Evolutionary conservation across 2,113 vertebrate genomes (phyloP), one percentile per base, ranked within the genome.

Genomic region (Equus quagga): DNA sequence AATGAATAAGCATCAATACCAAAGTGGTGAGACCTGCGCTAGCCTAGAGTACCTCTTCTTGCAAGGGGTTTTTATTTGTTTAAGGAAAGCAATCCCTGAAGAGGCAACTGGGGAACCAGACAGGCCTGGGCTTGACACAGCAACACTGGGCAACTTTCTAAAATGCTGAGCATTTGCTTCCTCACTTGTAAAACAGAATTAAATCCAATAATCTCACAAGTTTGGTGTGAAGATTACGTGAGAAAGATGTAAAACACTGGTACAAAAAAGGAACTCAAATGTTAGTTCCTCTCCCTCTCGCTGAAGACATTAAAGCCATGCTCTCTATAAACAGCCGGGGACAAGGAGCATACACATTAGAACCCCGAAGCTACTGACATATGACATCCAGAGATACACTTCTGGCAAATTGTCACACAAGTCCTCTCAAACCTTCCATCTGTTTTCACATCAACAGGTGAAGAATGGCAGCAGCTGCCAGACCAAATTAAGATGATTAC

Each of bases 181-280:
- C 86, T 76, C 79, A 18, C 67, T 90, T 67, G 31, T 51, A 60
- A 95, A 80, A 65, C 31, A 96, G 70, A 84, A 72, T 28, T 65
- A 73, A 76, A 65, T 49, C 76, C 60, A 64, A 56, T 33, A 90
- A 28, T 15, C 69, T 44, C 36, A 41, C 11, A 62, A 65, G 49
- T 44, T 46, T 60, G 14, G 10, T 75, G 81, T 26, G 56, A 81
- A n/a, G 44, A 73, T 8, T 64, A 54, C 70, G 14, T n/a, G 54
- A 72, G 82, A 76, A 36, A 81, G 78, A 41, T 6, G 2, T 28
- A 28, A 54, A 60, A 78, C 26, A 28, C 36, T 3, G 24, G 41
- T 69, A 78, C 69, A 9, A 60, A 51, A 46, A 62, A 46, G 56
- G 69, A 70, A 60, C 58, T 56, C 65, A 49, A 58, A 26, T 64